Conservation (phyloP, 2,888 invertebrate genomes). For the Anthoptus insignis region DNA sequence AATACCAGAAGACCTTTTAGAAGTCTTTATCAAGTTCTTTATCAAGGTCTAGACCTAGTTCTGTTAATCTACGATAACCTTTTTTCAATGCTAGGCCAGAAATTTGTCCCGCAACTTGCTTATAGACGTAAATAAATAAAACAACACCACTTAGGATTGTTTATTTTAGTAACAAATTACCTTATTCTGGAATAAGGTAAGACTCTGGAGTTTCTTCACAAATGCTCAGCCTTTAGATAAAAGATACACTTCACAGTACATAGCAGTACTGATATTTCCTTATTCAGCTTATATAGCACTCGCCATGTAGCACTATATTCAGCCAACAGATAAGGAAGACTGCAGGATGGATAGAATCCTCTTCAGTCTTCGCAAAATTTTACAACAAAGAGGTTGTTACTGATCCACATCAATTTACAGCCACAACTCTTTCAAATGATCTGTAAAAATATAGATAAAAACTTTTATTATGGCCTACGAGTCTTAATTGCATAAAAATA, state of each 20-base stretch:
- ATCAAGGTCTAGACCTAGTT: constrained; percentile 14
- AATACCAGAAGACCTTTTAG: no score
- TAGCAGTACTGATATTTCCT: constrained; percentile 9
- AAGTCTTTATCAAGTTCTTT: no score
- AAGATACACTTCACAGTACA: constrained; percentile 6
- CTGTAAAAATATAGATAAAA: no score
- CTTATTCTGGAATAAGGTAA: no score
- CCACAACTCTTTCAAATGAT: constrained; percentile 1
- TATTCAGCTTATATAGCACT: constrained; percentile 16
- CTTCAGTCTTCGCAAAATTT: constrained; percentile 17
- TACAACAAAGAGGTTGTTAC: constrained; percentile 17
- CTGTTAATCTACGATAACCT: constrained; percentile 14
- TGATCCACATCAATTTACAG: constrained; percentile 9
- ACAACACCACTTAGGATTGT: constrained; percentile 16
- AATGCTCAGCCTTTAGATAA: constrained; percentile 17
- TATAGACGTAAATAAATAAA: constrained; percentile 23
- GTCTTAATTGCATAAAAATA: no score
- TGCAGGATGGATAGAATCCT: constrained; percentile 18
- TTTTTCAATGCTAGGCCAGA: constrained; percentile 30
- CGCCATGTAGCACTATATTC: constrained; percentile 11
- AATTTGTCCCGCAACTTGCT: constrained; percentile 37
- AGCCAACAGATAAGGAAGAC: constrained; percentile 22
- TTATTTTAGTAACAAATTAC: constrained; percentile 3
- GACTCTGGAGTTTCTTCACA: background rate
- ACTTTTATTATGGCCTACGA: no score